These are phyloP conservation scores for Meleagris gallopavo DNA, from an alignment of 2,113 vertebrate species.

Conservation along the genomic window DNA sequence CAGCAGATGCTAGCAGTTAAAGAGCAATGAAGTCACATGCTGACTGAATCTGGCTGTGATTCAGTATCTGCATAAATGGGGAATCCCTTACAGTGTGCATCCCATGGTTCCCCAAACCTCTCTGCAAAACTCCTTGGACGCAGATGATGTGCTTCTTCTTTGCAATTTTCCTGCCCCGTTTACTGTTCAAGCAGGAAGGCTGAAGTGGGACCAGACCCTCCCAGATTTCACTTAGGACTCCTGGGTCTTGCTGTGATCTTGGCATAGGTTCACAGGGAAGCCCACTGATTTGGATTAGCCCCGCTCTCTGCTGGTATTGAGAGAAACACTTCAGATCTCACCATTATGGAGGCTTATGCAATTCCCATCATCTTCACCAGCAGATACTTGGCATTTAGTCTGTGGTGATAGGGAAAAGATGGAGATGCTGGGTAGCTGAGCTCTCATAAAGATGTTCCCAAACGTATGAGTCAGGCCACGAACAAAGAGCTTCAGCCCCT, in stretches of 20 bases:
- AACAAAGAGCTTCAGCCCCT: not conserved
- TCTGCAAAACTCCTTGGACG: not conserved
- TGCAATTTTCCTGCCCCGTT: not conserved
- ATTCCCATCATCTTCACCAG: not conserved
- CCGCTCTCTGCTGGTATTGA: not conserved
- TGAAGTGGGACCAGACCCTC: not conserved
- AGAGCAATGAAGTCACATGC: not conserved
- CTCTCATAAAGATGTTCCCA: not conserved
- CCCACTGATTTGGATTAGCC: not conserved
- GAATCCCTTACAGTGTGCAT: not conserved
- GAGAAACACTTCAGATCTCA: not conserved
- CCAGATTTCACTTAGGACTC: not conserved
- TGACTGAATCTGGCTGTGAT: not conserved
- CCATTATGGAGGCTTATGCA: not conserved
- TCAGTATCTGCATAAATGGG: not conserved
- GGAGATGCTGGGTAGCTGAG: not conserved
- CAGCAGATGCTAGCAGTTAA: not conserved
- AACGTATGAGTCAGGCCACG: not conserved
- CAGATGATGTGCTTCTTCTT: not conserved
- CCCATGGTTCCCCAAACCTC: not conserved
- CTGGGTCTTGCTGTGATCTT: not conserved
- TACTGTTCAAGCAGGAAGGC: not conserved
- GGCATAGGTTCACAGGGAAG: not conserved
- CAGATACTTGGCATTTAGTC: not conserved
- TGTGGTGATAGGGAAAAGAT: rapidly evolving